Base-by-base conservation (phyloP, 2,888 invertebrate genomes). In the Oscheius onirici region DNA sequence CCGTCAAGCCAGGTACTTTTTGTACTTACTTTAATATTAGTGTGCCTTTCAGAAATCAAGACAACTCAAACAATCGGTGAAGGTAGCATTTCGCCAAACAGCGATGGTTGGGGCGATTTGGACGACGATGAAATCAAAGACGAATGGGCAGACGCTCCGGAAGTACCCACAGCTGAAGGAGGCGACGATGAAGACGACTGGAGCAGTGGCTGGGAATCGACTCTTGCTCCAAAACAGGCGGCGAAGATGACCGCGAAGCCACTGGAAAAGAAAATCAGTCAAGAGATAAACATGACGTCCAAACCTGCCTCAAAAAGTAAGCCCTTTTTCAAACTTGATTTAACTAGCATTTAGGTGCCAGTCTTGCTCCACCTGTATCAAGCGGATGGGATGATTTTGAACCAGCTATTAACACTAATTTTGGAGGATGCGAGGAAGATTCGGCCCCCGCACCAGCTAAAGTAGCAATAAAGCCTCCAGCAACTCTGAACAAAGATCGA, bases 101-200 rank as follows among this genome's bases (percentile, higher is more conserved):
- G 67, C 22, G 80, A 79, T 55, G 79, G 81, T n/a, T 79, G 80
- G 79, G 83, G 79, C 22, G 81, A 80, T 60, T 68, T 79, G 61
- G 75, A 68, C 17, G 79, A 78, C 40, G 78, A 73, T n/a, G 82
- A 57, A 34, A 15, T 20, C 20, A 55, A 41, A 24, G 73, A 75
- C 17, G 71, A 74, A n/a, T 75, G 72, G 68, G 72, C 52, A 15
- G 76, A 73, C 17, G 73, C 71, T 2, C 71, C 65, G 20, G 73
- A 73, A 54, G 43, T 24, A 20, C 49, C 34, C 34, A 28, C 43
- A 13, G 49, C 58, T 40, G 54, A 49, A 15, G 17, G 44, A 0
- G 63, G 43, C 13, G 67, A 52, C 11, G 77, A 78, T 51, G 76
- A 70, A 11, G 79, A 79, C 40, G 79, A 79, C 61, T 79, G 79